These are phyloP conservation scores for Amazona guildingii DNA, from an alignment of 2,113 vertebrate species.

Conservation along the genomic window DNA sequence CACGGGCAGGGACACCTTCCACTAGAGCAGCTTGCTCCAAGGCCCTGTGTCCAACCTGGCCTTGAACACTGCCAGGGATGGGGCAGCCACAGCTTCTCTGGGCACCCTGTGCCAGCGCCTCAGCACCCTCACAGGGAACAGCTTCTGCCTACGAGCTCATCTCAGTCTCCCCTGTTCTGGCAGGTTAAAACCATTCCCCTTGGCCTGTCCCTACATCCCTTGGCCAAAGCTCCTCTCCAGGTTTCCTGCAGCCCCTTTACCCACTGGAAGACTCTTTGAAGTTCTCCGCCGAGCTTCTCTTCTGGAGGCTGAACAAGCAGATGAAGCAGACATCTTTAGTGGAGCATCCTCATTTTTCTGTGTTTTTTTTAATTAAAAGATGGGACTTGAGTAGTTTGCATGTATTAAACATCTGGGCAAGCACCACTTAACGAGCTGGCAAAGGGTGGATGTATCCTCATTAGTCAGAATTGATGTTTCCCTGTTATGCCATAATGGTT, in stretches of 20 bases:
- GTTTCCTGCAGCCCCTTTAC: not conserved
- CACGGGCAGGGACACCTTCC: not conserved
- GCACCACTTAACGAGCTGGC: not conserved
- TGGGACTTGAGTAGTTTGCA: not conserved
- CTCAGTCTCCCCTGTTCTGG: too few relatives aligned
- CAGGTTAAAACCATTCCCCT: not conserved
- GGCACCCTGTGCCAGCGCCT: too few relatives aligned
- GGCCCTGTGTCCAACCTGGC: too few relatives aligned
- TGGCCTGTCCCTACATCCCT: rapidly evolving
- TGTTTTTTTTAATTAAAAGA: not conserved
- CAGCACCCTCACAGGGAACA: too few relatives aligned
- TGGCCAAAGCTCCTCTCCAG: not conserved
- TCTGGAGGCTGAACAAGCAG: not conserved
- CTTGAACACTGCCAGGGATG: too few relatives aligned
- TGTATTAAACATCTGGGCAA: not conserved
- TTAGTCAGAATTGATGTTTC: not conserved
- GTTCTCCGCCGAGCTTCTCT: not conserved
- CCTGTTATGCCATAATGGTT: not conserved
- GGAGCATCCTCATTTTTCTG: not conserved
- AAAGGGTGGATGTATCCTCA: not conserved
- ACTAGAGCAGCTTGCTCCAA: not conserved
- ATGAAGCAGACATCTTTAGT: not conserved
- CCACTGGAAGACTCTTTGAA: not conserved
- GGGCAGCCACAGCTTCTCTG: too few relatives aligned
- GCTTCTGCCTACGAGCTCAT: too few relatives aligned